A percentile compares a stretch with the other conserved stretches of the same genome.
Evolutionary conservation across 2,113 vertebrate genomes (phyloP).

Genomic region (Pavo muticus): DNA sequence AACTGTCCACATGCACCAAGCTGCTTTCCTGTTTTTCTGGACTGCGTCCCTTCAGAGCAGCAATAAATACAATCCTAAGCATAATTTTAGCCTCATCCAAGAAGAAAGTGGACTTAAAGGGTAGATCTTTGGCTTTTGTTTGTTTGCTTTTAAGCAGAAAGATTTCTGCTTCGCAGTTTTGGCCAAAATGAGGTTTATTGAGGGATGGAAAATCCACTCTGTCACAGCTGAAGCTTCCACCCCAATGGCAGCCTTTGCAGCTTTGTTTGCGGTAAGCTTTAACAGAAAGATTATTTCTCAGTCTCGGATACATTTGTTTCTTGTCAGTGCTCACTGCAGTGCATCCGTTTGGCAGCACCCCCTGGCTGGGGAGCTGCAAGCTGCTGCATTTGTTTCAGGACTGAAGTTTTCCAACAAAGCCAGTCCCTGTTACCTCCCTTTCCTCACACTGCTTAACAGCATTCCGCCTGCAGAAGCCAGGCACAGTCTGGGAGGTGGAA

Average conservation of each 20-base stretch:
- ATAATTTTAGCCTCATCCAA: background rate
- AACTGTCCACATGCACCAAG: background rate
- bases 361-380: background rate
- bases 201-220: background rate
- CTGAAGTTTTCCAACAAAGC: background rate
- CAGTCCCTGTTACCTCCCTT: background rate
- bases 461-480: background rate
- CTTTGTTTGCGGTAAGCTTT: slow-evolving; percentile 19
- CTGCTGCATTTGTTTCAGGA: background rate
- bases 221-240: background rate
- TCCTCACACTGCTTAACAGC: background rate
- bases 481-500: background rate
- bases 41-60: background rate
- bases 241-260: background rate
- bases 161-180: background rate
- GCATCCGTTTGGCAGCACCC: slow-evolving; percentile 16
- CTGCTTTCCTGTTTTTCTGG: background rate
- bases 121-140: background rate
- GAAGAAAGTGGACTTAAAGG: background rate
- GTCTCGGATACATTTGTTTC: slow-evolving; percentile 28
- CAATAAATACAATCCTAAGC: background rate
- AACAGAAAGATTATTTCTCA: slow-evolving; percentile 33
- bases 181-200: background rate
- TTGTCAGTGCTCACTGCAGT: background rate
- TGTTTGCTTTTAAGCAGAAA: background rate